Evolutionary conservation across 2,888 invertebrate genomes (phyloP), one percentile per base, ranked within the genome.

Genomic region (Erynnis tages): DNA sequence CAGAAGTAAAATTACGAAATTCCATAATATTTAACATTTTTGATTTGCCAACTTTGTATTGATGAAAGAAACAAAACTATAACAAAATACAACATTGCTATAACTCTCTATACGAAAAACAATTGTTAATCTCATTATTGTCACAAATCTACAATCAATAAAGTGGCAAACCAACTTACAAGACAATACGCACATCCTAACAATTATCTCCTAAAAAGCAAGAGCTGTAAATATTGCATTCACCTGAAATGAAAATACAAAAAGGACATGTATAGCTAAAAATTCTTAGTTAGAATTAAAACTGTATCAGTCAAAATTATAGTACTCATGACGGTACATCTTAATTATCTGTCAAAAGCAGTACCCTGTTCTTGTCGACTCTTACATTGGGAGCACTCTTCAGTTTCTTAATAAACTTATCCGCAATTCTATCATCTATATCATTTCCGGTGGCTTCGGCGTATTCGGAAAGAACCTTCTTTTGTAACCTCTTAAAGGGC

Each of bases 371-470:
- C 61, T 93, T 91, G 43, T 91, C 90, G 48, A 95, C 82, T 63
- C 87, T 80, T 38, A 95, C 80, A 66, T 91, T 91, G n/a, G 91
- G 82, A 17, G 92, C 91, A 77, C 94, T 94, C 54, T 91, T 92
- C 11, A 96, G 67, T 68, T 93, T 93, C 66, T 94, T 95, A 27
- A 92, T 91, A 68, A 95, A 93, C 69, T 94, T 94, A 60, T 93
- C 92, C 43, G 91, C 82, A 63, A 93, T 91, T 68, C 94, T 93
- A 58, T 92, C 93, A 54, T 91, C 83, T 3, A 91, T 79, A 44
- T 91, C 91, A 35, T 77, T 66, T 1, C 89, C 82, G 13, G 91
- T 90, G 17, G 82, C 79, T 63, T 88, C 86, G 25, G 84, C 71
- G 56, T 93, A 95, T 61, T 92, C 93, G 38, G 91, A 91, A 1